A percentile compares a stretch with the other conserved stretches of the same genome.
Conservation (phyloP, 2,888 invertebrate genomes). For the Plagodis dolabraria region DNA sequence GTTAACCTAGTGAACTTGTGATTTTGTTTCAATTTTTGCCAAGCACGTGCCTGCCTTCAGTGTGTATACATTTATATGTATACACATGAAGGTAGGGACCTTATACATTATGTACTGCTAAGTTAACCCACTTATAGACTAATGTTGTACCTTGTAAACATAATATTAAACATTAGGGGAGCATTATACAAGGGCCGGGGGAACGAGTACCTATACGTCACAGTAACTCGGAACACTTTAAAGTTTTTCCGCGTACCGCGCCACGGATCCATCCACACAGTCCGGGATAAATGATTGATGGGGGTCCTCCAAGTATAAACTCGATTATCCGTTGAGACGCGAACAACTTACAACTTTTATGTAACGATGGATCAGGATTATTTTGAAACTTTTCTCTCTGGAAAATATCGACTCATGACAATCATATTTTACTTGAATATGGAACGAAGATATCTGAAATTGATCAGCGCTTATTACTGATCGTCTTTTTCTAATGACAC, state of each 20-base stretch:
- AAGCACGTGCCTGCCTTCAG: too few relatives aligned
- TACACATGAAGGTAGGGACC: too few relatives aligned
- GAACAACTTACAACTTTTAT: slow-evolving; percentile 85
- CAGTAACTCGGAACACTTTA: slow-evolving; percentile 75
- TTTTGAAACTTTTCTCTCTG: slow-evolving; percentile 70
- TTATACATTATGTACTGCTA: too few relatives aligned
- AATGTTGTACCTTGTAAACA: slow-evolving; percentile 26
- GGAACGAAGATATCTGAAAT: slow-evolving; percentile 35
- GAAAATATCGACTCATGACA: slow-evolving; percentile 80
- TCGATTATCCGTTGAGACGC: slow-evolving; percentile 84
- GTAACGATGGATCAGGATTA: slow-evolving; percentile 85
- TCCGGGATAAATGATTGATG: slow-evolving; percentile 83
- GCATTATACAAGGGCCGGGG: slow-evolving; percentile 49
- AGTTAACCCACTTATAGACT: slow-evolving; percentile 5
- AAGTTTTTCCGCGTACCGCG: slow-evolving; percentile 75
- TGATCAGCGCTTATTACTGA: slow-evolving; percentile 1
- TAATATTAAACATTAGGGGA: slow-evolving; percentile 18
- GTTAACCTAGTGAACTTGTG: too few relatives aligned
- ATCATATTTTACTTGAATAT: slow-evolving; percentile 80
- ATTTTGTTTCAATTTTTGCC: too few relatives aligned
- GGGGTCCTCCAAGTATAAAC: slow-evolving; percentile 83
- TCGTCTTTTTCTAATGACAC: neutral
- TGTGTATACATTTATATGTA: too few relatives aligned
- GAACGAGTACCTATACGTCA: slow-evolving; percentile 63
- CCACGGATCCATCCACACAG: slow-evolving; percentile 61